A percentile compares a stretch with the other conserved stretches of the same genome.
Conservation (phyloP, 2,113 vertebrate genomes). For the Sceloporus tristichus region DNA sequence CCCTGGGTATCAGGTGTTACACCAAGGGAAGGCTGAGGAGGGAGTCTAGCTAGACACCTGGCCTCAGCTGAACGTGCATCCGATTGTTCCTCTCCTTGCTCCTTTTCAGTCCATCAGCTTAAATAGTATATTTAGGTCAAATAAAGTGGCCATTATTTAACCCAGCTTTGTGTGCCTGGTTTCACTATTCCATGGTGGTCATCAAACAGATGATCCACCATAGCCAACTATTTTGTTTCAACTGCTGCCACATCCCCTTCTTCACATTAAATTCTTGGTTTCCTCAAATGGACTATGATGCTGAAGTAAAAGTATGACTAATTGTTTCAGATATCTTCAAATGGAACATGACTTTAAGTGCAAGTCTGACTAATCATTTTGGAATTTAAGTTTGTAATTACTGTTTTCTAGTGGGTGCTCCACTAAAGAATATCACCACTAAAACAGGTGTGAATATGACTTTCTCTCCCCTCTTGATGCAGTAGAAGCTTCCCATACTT, state of each 20-base stretch:
- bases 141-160: too few species aligned
- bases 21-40: too few species aligned
- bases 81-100: too few species aligned
- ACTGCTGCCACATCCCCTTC: background rate
- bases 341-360: background rate
- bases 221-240: background rate
- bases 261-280: background rate
- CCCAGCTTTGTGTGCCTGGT: too few species aligned
- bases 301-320: background rate
- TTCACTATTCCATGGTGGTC: too few species aligned
- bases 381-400: background rate
- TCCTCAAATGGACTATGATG: background rate
- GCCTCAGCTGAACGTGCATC: too few species aligned
- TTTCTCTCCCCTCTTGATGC: background rate
- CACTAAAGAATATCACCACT: background rate
- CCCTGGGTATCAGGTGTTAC: too few species aligned
- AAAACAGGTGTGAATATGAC: background rate
- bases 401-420: background rate
- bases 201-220: background rate
- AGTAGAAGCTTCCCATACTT: background rate
- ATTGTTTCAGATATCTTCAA: background rate
- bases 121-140: too few species aligned
- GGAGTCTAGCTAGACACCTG: too few species aligned
- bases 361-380: conserved; percentile 9
- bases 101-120: too few species aligned